Evolutionary conservation across 2,888 invertebrate species (phyloP).

Genomic region (Serrognathus titanus): DNA sequence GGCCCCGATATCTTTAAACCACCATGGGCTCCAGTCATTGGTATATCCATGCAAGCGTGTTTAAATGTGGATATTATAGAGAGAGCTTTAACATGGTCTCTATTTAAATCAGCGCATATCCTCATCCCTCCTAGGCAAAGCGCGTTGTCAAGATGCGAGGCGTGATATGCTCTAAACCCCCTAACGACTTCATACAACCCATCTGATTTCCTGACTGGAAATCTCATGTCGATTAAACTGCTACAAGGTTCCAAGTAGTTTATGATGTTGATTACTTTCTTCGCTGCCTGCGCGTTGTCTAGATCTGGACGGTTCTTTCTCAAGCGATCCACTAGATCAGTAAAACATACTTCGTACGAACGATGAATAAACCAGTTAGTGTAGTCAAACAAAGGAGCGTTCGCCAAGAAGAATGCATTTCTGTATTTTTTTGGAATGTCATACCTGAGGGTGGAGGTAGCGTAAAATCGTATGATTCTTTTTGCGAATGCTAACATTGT

Average conservation of each 20-base stretch:
- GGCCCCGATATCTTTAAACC: slow-evolving; percentile 39
- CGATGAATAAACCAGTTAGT: slow-evolving; percentile 43
- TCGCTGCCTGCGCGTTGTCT: slow-evolving; percentile 25
- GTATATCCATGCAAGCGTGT: slow-evolving; percentile 40
- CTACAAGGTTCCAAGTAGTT: slow-evolving; percentile 39
- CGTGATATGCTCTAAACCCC: slow-evolving; percentile 42
- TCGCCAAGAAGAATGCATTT: slow-evolving; percentile 43
- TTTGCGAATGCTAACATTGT: no score
- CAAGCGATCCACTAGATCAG: slow-evolving; percentile 33
- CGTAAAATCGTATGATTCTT: not conserved
- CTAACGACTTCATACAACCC: slow-evolving; percentile 37
- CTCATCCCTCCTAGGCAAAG: slow-evolving; percentile 40
- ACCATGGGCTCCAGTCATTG: slow-evolving; percentile 40
- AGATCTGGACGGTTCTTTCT: slow-evolving; percentile 17
- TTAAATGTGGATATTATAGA: slow-evolving; percentile 39
- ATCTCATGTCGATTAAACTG: slow-evolving; percentile 39
- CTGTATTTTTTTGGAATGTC: slow-evolving; percentile 41
- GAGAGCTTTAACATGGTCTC: slow-evolving; percentile 41
- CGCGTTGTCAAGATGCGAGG: slow-evolving; percentile 29
- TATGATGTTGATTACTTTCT: slow-evolving; percentile 32
- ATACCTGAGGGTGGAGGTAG: slow-evolving; percentile 22
- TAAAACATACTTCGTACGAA: slow-evolving; percentile 38
- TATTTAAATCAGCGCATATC: slow-evolving; percentile 33
- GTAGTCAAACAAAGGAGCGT: slow-evolving; percentile 41
- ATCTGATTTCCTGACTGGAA: slow-evolving; percentile 37